Base-by-base conservation (phyloP, 2,888 invertebrate genomes). In the Drosophila nigritarsus region DNA sequence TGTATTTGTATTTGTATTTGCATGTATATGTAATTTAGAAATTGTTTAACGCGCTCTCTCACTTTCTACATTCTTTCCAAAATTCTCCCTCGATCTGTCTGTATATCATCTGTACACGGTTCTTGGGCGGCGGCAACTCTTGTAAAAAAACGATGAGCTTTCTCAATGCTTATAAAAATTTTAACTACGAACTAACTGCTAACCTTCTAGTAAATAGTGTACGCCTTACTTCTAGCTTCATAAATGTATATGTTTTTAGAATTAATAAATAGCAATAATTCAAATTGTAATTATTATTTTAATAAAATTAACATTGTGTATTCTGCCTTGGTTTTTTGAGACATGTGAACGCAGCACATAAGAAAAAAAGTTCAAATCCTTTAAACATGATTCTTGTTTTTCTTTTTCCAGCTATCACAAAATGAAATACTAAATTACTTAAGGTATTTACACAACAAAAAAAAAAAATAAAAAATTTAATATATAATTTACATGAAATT, bases 121-220 rank as follows among this genome's bases (percentile, higher is more conserved):
- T 75, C 45, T 63, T 84, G 83, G 87, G 87, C 87, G 83, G 83
- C 87, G 82, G 75, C 80, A 84, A 80, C 72, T 75, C 68, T 80
- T 75, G 73, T 82, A 81, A 66, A 72, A 73, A 73, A 80, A 65
- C 56, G 30, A 64, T 70, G 58, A 62, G 59, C 63, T 66, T 64
- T 61, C 60, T 62, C 73, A 58, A 65, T 72, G 55, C 60, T 75
- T 78, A 78, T 78, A 30, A 63, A 75, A 78, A 79, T 63, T 40
- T 65, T 56, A 65, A 65, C 59, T 69, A 69, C 32, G 38, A 64
- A 45, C 63, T 65, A 66, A 63, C 60, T 58, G 59, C 62, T 73
- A 61, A 62, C 24, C 42, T 38, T 27, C 65, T 78, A 73, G 63
- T 79, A 79, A 73, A 73, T 76, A 73, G 65, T 68, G 54, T 72